phyloP scores from a whole-genome alignment of 2,888 invertebrate species.

The Onthophagus sagittarius region DNA sequence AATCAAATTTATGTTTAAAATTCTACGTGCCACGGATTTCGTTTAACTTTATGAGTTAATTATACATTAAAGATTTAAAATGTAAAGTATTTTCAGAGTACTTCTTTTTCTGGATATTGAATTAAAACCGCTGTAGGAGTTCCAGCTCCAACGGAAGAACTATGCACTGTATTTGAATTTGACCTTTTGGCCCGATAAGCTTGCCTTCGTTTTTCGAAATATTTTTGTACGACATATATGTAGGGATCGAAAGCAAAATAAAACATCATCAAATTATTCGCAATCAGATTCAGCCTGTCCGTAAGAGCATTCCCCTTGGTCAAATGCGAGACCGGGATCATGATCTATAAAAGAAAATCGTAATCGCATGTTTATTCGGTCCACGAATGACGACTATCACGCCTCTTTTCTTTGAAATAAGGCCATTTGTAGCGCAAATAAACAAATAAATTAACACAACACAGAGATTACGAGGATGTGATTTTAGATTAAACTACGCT shows the following conservation, averaged over 20 bases:
- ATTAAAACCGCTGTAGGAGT: constrained; percentile 36
- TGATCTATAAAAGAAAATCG: constrained; percentile 52
- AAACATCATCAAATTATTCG: constrained; percentile 59
- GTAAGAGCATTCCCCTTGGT: constrained; percentile 34
- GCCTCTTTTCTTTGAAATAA: neutral
- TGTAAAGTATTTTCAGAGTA: neutral
- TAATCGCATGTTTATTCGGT: neutral
- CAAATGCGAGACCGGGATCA: constrained; percentile 59
- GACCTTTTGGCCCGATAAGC: constrained; percentile 23
- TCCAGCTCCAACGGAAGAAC: constrained; percentile 25
- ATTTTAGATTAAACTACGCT: neutral
- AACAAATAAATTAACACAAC: neutral
- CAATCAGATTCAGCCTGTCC: constrained; percentile 41
- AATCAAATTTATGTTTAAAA: too few species aligned
- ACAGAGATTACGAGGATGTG: neutral
- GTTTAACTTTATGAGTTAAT: neutral
- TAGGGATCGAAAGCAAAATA: constrained; percentile 83
- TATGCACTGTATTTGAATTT: constrained; percentile 26
- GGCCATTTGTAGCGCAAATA: neutral
- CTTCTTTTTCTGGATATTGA: constrained; percentile 26
- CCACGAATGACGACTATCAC: neutral
- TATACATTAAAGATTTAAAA: neutral
- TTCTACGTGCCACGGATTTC: too few species aligned
- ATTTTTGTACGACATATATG: constrained; percentile 73
- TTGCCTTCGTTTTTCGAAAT: constrained; percentile 43